Conservation (phyloP, 2,888 invertebrate genomes). For the Smittia aterrima region DNA sequence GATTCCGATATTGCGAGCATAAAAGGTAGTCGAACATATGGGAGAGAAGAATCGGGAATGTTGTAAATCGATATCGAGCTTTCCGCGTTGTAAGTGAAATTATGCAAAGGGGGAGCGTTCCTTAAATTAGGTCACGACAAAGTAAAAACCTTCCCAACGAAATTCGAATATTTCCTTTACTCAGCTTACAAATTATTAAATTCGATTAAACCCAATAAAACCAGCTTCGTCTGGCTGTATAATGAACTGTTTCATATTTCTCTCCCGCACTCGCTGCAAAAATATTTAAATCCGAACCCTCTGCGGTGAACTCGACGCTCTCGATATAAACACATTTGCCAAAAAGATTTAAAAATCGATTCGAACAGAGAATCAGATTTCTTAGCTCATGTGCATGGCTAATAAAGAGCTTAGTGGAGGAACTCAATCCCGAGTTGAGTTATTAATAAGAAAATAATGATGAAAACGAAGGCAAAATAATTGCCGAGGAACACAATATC, state of each 20-base stretch:
- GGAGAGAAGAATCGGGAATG: not conserved
- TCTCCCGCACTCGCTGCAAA: too few species aligned
- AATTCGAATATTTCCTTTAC: not conserved
- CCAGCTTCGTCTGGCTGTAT: not conserved
- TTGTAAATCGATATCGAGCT: not conserved
- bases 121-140: too few species aligned
- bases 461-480: not conserved
- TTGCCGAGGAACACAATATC: not conserved
- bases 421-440: too few species aligned
- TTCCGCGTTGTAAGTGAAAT: too few species aligned
- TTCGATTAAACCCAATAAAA: constrained; percentile 2
- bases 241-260: not conserved
- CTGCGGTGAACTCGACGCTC: too few species aligned
- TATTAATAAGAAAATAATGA: constrained; percentile 4
- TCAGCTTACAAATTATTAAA: constrained; percentile 6
- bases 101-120: too few species aligned
- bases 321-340: not conserved
- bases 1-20: constrained; percentile 28
- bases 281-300: not conserved
- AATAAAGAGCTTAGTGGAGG: not conserved
- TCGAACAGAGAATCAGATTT: not conserved
- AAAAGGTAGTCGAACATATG: constrained; percentile 7
- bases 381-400: not conserved
- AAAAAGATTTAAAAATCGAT: not conserved
- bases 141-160: too few species aligned